These are phyloP conservation scores for Fulica atra DNA, from an alignment of 2,113 vertebrate genomes.

Conservation along the genomic window DNA sequence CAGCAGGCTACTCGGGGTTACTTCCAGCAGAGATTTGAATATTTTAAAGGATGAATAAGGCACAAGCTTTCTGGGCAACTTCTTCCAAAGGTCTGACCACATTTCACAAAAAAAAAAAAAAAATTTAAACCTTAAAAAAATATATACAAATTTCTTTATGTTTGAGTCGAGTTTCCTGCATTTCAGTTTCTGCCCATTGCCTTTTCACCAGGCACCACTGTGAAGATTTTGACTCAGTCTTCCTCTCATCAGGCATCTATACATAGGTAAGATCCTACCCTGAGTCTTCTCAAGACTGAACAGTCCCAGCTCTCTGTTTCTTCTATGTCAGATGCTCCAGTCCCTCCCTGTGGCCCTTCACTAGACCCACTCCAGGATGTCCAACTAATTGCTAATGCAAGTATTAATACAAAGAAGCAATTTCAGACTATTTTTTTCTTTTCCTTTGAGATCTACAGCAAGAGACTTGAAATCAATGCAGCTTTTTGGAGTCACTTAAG, in stretches of 20 bases:
- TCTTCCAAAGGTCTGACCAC: neutral
- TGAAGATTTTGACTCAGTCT: neutral
- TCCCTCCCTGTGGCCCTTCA: neutral
- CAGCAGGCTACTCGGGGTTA: neutral
- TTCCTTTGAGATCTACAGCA: neutral
- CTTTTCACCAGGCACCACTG: neutral
- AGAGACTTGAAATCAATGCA: neutral
- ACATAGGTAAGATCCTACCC: neutral
- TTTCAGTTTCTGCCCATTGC: neutral
- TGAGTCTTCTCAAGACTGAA: neutral
- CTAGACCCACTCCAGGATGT: neutral
- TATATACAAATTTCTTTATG: neutral
- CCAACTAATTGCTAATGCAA: neutral
- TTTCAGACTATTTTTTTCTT: neutral
- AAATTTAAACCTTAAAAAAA: too few species aligned
- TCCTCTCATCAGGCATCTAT: neutral
- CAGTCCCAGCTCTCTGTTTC: neutral
- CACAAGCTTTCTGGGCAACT: neutral
- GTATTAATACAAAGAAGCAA: neutral
- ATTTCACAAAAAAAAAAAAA: neutral
- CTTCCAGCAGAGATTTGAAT: neutral
- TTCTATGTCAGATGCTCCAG: neutral
- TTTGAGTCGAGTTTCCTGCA: neutral
- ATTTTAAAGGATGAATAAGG: neutral
- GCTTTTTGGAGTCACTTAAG: neutral